A percentile compares a stretch with the other conserved stretches of the same genome.
Conservation (phyloP, 2,113 vertebrate species). For the Holacanthus passer region DNA sequence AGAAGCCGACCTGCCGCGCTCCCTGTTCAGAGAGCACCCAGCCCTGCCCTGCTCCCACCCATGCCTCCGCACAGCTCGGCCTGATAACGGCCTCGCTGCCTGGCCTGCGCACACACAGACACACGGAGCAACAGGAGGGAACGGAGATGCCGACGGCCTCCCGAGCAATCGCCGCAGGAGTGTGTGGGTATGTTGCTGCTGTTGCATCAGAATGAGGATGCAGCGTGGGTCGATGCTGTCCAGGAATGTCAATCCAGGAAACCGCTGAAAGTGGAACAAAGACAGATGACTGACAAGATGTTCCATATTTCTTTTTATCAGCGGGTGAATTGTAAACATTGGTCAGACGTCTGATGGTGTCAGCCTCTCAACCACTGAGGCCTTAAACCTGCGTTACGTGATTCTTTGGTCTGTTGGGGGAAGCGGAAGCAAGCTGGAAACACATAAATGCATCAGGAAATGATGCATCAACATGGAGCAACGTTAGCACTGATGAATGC, state of each 20-base stretch:
- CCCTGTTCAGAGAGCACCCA: conserved; percentile 52
- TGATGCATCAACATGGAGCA: neutral
- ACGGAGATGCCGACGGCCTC: conserved; percentile 29
- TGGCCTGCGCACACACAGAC: conserved; percentile 24
- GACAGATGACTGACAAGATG: conserved; percentile 30
- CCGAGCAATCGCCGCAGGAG: conserved; percentile 13
- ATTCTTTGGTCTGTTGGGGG: neutral
- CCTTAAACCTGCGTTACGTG: neutral
- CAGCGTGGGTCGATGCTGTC: conserved; percentile 12
- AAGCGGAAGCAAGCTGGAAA: neutral
- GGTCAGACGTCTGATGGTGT: neutral
- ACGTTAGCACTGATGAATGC: neutral
- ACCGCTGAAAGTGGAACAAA: neutral
- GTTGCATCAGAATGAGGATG: conserved; percentile 48
- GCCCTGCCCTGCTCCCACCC: conserved; percentile 68
- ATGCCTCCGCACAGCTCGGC: conserved; percentile 42
- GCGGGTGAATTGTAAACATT: neutral
- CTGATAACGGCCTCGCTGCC: conserved; percentile 65
- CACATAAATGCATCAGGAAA: neutral
- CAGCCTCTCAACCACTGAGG: neutral
- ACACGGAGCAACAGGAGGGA: conserved; percentile 31
- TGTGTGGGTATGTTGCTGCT: conserved; percentile 39
- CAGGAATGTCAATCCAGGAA: conserved; percentile 17
- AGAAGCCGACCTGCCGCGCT: conserved; percentile 56
- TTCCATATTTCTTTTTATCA: neutral